Base-by-base conservation (phyloP, 2,888 invertebrate genomes). In the Sinohyriopsis cumingii region DNA sequence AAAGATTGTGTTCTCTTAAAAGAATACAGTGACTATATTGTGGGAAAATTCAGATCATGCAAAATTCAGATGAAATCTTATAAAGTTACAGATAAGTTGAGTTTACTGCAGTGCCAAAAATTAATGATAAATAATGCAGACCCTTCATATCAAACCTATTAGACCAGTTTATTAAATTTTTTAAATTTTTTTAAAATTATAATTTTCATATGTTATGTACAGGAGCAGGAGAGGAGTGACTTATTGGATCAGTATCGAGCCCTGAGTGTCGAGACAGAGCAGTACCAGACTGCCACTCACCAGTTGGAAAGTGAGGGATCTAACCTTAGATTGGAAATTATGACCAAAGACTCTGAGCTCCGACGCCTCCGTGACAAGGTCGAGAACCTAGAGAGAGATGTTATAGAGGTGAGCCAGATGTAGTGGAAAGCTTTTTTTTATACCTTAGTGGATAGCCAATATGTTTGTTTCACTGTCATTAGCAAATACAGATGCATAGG, bases 281-380 rank as follows among this genome's bases (percentile, higher is more conserved):
- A 86, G 69, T 87, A 87, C 71, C 89, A 90, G 84, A 87, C 87
- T 1, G 82, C 86, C 63, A 85, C 85, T 24, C 88, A 89, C 72
- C 88, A 89, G 71, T 83, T 90, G 69, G 90, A 90, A 84, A 87
- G 87, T 61, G 89, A 90, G 75, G 87, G 88, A 7, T 89, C 89
- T 3, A 88, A 86, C 72, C 81, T 89, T 56, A 77, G 87, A 59
- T 80, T 89, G n/a, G 90, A 90, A 76, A 71, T 90, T 62, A 85
- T 88, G 81, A 88, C 88, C 15, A 87, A 83, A 71, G 89, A 90
- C 68, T 86, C 87, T 0, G 90, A 90, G 71, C 76, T 88, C 25
- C 79, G 89, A 22, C 80, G 89, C 25, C 77, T 87, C 66, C 80
- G 84, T 54, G 90, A 90, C 67, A 86, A 84, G 59, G 75, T 86